Evolutionary conservation across 2,888 invertebrate species (phyloP).

Genomic region (Imbricaverruca yamaguchii): DNA sequence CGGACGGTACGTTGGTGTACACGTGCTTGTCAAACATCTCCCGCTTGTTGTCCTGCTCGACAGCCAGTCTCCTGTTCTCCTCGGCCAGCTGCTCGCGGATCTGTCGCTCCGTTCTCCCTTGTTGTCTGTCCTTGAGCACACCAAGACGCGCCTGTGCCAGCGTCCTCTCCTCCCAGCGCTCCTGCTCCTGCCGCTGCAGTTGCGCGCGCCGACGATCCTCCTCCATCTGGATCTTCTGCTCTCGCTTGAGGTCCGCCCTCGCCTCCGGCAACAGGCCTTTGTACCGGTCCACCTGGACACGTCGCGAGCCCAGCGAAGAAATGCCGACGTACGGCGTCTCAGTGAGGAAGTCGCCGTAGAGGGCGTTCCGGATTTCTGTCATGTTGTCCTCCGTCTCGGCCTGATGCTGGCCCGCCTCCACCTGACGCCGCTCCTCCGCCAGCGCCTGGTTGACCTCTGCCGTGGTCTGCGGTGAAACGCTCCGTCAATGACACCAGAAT

Average conservation of each 20-base stretch:
- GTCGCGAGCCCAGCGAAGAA: constrained; percentile 7
- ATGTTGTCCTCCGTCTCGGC: background rate
- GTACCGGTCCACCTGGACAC: constrained; percentile 9
- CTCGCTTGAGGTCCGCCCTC: background rate
- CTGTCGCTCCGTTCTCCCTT: background rate
- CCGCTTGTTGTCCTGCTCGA: constrained; percentile 7
- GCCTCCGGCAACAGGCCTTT: background rate
- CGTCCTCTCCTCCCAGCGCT: constrained; percentile 14
- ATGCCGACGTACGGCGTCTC: background rate
- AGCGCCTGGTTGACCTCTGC: constrained; percentile 8
- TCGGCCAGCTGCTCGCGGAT: background rate
- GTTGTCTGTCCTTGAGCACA: background rate
- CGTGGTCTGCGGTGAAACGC: background rate
- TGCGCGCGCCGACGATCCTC: background rate
- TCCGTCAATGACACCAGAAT: no score
- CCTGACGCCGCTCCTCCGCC: background rate
- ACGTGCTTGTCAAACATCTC: background rate
- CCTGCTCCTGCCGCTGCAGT: constrained; percentile 7
- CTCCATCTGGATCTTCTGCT: background rate
- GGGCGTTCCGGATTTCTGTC: background rate
- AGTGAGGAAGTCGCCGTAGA: constrained; percentile 8
- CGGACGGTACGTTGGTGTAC: constrained; percentile 5
- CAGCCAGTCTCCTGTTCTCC: background rate
- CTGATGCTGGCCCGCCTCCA: background rate
- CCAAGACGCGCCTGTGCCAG: constrained; percentile 12